phyloP scores from a whole-genome alignment of 2,113 vertebrate genomes.

The Cisticola juncidis region DNA sequence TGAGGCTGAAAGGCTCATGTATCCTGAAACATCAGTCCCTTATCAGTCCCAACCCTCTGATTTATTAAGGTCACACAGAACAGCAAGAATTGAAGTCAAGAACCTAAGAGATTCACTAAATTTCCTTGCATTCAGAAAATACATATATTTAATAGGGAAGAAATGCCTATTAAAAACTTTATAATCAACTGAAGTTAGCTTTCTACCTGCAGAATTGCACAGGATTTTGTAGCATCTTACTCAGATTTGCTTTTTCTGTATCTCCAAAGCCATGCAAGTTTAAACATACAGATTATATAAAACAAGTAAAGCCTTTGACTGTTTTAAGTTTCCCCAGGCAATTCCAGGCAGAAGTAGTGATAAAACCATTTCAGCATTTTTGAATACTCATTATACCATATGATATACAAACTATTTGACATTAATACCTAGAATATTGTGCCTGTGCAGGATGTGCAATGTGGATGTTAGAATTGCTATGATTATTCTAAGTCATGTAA shows the following conservation, averaged over 20 bases:
- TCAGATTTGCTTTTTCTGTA: not conserved
- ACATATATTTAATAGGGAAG: not conserved
- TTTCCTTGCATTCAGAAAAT: not conserved
- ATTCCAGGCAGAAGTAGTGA: not conserved
- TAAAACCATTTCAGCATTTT: not conserved
- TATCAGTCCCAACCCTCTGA: not conserved
- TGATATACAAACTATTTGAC: not conserved
- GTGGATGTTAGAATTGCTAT: not conserved
- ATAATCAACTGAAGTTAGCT: not conserved
- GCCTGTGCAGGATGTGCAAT: not conserved
- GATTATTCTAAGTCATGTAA: not conserved
- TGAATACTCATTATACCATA: not conserved
- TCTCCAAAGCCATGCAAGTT: not conserved
- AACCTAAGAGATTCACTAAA: not conserved
- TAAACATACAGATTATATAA: not conserved
- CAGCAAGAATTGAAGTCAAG: not conserved
- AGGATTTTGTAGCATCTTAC: not conserved
- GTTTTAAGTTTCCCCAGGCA: not conserved
- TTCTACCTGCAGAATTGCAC: not conserved
- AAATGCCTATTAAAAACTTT: not conserved
- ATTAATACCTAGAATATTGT: not conserved
- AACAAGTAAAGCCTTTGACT: not conserved
- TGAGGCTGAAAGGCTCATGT: not conserved
- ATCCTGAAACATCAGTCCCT: not conserved
- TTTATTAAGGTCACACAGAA: not conserved